Percentiles rank a stretch among this genome's conserved stretches.
These are phyloP conservation scores for Agrotis exclamationis DNA, from an alignment of 2,888 invertebrate species.

Conservation along the genomic window DNA sequence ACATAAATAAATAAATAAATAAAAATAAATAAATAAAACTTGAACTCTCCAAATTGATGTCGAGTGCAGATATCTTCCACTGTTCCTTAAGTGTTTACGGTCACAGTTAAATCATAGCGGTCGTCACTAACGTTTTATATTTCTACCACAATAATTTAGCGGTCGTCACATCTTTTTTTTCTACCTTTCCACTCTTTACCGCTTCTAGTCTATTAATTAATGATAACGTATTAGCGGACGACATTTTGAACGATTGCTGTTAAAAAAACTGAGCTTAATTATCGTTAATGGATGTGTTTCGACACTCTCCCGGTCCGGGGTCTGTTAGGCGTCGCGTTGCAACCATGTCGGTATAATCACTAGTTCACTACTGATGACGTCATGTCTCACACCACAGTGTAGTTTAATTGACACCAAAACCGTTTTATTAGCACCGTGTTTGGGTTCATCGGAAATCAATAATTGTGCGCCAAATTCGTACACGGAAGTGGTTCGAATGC, in stretches of 20 bases:
- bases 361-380: constrained; percentile 65
- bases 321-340: constrained; percentile 62
- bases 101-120: too few species aligned
- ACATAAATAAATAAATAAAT: too few species aligned
- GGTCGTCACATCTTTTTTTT: constrained; percentile 9
- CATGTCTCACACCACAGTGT: constrained; percentile 55
- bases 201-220: constrained; percentile 60
- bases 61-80: too few species aligned
- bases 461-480: constrained; percentile 39
- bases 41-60: background rate
- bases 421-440: constrained; percentile 41
- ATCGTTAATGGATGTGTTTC: constrained; percentile 71
- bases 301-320: constrained; percentile 58
- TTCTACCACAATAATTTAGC: background rate
- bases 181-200: constrained; percentile 38
- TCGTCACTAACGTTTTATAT: too few species aligned
- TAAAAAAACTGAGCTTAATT: constrained; percentile 66
- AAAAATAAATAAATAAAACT: too few species aligned
- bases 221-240: constrained; percentile 53
- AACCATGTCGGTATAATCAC: constrained; percentile 67
- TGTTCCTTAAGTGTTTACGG: too few species aligned
- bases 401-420: constrained; percentile 45
- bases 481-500: constrained; percentile 35
- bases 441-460: constrained; percentile 51
- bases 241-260: constrained; percentile 62